Base-by-base conservation (phyloP, 2,797 vertebrate species). In the Taenioides sp. region DNA sequence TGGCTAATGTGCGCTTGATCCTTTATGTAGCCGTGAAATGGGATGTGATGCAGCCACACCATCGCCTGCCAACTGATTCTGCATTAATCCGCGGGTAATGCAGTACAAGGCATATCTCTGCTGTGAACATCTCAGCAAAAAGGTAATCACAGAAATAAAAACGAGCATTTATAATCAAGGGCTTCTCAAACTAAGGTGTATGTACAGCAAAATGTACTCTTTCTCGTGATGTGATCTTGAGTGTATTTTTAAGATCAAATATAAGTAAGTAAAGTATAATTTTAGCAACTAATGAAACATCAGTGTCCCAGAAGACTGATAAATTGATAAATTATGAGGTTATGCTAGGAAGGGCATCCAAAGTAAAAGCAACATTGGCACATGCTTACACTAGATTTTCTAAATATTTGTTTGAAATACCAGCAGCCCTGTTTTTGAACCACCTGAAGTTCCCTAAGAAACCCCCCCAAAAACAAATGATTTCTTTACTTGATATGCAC, bases 1-100 rank as follows among this genome's bases (percentile, higher is more conserved):
- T 70, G 72, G 77, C 77, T 83, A 84, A 85, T 84, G 75, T 88
- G 58, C 68, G 77, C 80, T 71, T 72, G 76, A 83, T 87, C 82
- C 82, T 86, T 90, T 88, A 80, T 90, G 89, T 87, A 85, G 80
- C 82, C 82, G 62, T 89, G 83, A 87, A 90, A 90, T 87, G 85
- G 77, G 82, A 88, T 77, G 83, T 52, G 88, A 86, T 81, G 82
- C 82, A 77, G 74, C 81, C 80, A 82, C 72, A 74, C 70, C 70
- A 87, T 79, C 78, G 85, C 79, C 81, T 85, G 79, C 83, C 82
- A 76, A 69, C 61, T 0, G 14, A 18, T 74, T 86, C 83, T 81
- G 84, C 86, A 83, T 76, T 84, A 74, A 84, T 82, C 71, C 69
- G 76, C 22, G 72, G 71, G 73, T 74, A 79, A 85, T 78, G 78